These are phyloP conservation scores for Acronicta leporina DNA, from an alignment of 2,888 invertebrate genomes.

Conservation along the genomic window DNA sequence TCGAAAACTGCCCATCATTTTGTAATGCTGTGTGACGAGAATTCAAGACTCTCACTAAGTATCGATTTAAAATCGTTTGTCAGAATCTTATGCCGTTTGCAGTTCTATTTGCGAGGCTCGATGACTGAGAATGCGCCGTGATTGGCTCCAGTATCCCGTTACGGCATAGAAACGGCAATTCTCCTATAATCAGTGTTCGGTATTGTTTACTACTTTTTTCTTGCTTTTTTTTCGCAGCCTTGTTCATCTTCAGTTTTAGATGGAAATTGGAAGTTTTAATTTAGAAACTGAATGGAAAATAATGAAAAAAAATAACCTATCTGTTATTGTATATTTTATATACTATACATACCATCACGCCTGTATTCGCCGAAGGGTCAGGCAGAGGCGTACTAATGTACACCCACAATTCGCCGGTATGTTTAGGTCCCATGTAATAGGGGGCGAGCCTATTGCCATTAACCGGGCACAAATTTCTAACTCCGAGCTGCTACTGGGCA, in stretches of 20 bases:
- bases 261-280: not conserved
- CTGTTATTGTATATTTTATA: too few relatives aligned
- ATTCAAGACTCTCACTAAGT: not conserved
- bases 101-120: constrained; percentile 67
- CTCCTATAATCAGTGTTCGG: constrained; percentile 67
- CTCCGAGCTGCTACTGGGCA: too few relatives aligned
- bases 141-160: constrained; percentile 70
- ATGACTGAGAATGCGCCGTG: constrained; percentile 64
- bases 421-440: too few relatives aligned
- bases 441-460: too few relatives aligned
- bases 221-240: constrained; percentile 28
- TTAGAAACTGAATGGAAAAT: not conserved
- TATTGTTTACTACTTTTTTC: constrained; percentile 67
- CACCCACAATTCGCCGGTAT: too few relatives aligned
- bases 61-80: constrained; percentile 44
- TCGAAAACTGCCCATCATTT: too few relatives aligned
- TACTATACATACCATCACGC: too few relatives aligned
- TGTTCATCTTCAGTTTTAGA: constrained; percentile 10
- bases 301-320: too few relatives aligned
- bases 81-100: constrained; percentile 25
- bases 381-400: too few relatives aligned
- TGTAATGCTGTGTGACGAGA: too few relatives aligned
- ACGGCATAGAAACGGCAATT: constrained; percentile 64
- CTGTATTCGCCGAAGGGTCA: too few relatives aligned
- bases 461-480: too few relatives aligned